phyloP scores from a whole-genome alignment of 2,113 vertebrate genomes.

The Periophthalmodon schlosseri region DNA sequence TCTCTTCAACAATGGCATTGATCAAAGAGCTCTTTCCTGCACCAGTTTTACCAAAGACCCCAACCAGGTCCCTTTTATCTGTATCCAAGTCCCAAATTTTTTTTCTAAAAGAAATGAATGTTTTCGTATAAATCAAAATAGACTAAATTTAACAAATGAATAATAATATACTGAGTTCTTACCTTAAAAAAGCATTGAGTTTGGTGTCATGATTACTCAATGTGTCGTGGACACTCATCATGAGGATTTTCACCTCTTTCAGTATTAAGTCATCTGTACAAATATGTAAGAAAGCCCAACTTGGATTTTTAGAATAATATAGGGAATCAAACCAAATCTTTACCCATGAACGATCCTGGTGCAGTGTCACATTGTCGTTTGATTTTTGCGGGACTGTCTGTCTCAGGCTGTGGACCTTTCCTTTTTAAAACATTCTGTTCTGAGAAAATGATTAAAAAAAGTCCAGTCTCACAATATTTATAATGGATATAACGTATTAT shows the following conservation, averaged over 20 bases:
- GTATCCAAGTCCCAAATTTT: conserved; percentile 23
- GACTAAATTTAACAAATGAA: neutral
- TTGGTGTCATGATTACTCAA: neutral
- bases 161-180: neutral
- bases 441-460: neutral
- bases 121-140: neutral
- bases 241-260: neutral
- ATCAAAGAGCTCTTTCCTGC: conserved; percentile 67
- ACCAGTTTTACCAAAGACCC: conserved; percentile 66
- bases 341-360: neutral
- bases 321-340: neutral
- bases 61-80: conserved; percentile 45
- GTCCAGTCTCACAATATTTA: neutral
- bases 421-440: conserved; percentile 14
- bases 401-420: conserved; percentile 3
- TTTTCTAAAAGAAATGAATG: conserved; percentile 18
- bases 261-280: neutral
- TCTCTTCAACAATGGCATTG: conserved; percentile 58
- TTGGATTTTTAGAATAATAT: neutral
- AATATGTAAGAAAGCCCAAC: neutral
- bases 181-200: conserved; percentile 5
- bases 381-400: neutral
- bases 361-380: neutral
- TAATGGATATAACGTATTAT: neutral
- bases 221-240: neutral